Percentiles rank a stretch among this genome's conserved stretches.
These are phyloP conservation scores for Dastarcus helophoroides DNA, from an alignment of 2,888 invertebrate species.

Conservation along the genomic window DNA sequence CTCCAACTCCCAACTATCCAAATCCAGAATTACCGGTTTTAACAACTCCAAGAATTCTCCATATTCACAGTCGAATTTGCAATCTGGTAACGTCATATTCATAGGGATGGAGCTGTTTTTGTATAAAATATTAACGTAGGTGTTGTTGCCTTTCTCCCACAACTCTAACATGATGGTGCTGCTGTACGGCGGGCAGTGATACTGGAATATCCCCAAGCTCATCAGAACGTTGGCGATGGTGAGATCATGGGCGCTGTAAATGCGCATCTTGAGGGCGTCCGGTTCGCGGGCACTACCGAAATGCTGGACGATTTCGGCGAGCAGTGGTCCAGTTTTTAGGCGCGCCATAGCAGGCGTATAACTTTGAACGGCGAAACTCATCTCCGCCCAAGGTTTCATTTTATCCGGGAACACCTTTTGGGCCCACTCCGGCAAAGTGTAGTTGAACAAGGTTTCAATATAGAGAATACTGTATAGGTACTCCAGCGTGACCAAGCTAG, in stretches of 20 bases:
- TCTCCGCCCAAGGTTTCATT: slow-evolving; percentile 48
- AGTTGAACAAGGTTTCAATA: slow-evolving; percentile 57
- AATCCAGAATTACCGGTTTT: slow-evolving; percentile 42
- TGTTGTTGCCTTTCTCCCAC: slow-evolving; percentile 30
- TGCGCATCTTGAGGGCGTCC: slow-evolving; percentile 44
- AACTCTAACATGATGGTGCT: slow-evolving; percentile 64
- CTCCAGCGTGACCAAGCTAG: slow-evolving; percentile 43
- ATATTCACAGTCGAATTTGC: slow-evolving; percentile 52
- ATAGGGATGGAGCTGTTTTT: slow-evolving; percentile 53
- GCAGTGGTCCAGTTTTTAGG: slow-evolving; percentile 51
- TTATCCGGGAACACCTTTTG: slow-evolving; percentile 46
- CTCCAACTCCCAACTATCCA: slow-evolving; percentile 55
- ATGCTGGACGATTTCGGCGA: slow-evolving; percentile 55
- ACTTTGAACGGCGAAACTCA: slow-evolving; percentile 46
- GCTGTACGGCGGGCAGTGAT: slow-evolving; percentile 57
- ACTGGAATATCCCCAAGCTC: slow-evolving; percentile 57
- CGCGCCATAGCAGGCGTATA: slow-evolving; percentile 47
- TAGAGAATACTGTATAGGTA: slow-evolving; percentile 54
- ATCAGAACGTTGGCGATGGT: slow-evolving; percentile 66
- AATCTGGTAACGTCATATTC: slow-evolving; percentile 51
- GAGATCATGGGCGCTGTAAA: slow-evolving; percentile 75
- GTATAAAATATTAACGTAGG: slow-evolving; percentile 42
- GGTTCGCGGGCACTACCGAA: slow-evolving; percentile 41
- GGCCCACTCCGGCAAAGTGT: slow-evolving; percentile 31
- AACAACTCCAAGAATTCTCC: slow-evolving; percentile 46